Evolutionary conservation across 2,797 vertebrate species (phyloP).

Genomic region (Glossophaga mutica): DNA sequence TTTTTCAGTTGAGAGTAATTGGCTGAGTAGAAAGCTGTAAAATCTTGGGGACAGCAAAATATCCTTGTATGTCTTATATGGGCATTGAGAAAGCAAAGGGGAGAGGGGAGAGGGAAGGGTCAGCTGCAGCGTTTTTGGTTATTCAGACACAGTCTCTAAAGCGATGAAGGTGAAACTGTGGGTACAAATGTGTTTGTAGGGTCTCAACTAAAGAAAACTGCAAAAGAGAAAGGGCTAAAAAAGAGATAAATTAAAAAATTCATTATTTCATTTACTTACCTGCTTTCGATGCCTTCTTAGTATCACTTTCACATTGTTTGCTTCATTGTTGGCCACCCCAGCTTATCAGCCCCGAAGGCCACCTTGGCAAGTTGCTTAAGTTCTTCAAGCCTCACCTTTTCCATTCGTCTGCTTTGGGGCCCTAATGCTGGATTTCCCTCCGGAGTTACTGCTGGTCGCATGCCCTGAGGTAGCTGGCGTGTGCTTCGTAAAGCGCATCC

Average conservation of each 20-base stretch:
- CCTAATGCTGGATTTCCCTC: background rate
- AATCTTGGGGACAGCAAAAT: background rate
- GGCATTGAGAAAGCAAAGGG: background rate
- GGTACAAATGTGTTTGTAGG: background rate
- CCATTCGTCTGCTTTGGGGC: background rate
- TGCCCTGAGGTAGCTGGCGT: background rate
- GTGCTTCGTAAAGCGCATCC: background rate
- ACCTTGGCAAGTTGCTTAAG: background rate
- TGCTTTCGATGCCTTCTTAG: background rate
- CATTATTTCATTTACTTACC: background rate
- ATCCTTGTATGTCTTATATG: background rate
- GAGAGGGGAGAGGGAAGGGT: background rate
- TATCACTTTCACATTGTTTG: background rate
- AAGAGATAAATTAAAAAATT: background rate
- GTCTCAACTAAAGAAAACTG: background rate
- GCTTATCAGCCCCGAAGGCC: background rate
- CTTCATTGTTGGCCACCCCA: background rate
- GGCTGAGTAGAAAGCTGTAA: background rate
- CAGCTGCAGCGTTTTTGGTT: background rate
- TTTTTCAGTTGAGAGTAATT: constrained; percentile 21
- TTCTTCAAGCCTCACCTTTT: background rate
- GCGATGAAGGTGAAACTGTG: background rate
- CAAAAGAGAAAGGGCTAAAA: background rate
- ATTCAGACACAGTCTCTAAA: background rate
- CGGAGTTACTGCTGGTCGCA: background rate